Base-by-base conservation (phyloP, 1,140 invertebrate species). In the Aphaenogaster rudis region DNA sequence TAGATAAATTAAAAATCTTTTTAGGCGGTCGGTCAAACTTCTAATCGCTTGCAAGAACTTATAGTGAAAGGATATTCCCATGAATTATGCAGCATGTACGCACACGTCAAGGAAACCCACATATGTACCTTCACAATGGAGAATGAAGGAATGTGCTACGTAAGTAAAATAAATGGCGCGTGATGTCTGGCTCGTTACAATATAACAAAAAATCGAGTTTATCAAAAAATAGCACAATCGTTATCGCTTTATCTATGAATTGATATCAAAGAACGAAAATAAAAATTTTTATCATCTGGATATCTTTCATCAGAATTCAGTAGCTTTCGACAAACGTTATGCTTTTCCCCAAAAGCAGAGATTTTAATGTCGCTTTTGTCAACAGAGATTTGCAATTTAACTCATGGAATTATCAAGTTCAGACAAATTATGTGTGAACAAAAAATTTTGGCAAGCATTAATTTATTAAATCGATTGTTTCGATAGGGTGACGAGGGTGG, bases 401-500 rank as follows among this genome's bases (percentile, higher is more conserved):
- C 2, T 28, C 8, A 63, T 48, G n/a, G 2, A 15, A n/a, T 64
- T 61, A 33, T 17, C 63, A 0, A 63, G 13, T 33, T 48, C 15
- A 45, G 28, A 33, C 11, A 59, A 61, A 48, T 78, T 33, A 50
- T 28, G 6, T 0, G 0, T 28, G 5, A 42, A 63, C 59, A 63
- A 45, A 42, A 48, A 45, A 36, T n/a, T 8, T 28, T 48, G n/a
- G 2, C n/a, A 39, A n/a, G n/a, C 7, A 3, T 78, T 2, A 3
- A 42, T 39, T 42, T 76, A 39, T 52, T 87, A 61, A 57, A 88
- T 90, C 63, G 80, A 39, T 76, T 87, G 54, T 64, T 89, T 87
- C 81, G 0, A 13, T 50, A 95, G 96, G 96, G 96, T 52, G 97
- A 97, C 93, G 96, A 96, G 3, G 97, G 97, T 63, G 96, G 96